Evolutionary conservation across 1,140 invertebrate species (phyloP), one percentile per base, ranked within the genome.

Genomic region (Lasioglossum albipes): DNA sequence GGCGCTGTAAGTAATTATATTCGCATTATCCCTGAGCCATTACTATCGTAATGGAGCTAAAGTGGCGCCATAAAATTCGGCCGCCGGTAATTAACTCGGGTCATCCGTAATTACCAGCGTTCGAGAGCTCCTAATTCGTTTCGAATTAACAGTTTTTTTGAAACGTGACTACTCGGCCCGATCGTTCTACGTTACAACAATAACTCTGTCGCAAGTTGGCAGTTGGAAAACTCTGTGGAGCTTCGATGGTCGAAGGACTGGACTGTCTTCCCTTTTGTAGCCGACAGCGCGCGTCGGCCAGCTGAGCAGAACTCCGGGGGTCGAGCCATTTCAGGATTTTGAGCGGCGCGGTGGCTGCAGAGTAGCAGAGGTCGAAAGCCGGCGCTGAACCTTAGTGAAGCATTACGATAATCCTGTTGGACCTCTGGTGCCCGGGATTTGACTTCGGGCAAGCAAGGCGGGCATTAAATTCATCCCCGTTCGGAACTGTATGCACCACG

Each of bases 341-440:
- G 79, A 84, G 81, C 79, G 75, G 36, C 36, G 36, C 3, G 3
- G 36, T 3, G 52, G 75, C 59, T 49, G 36, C 36, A 36, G 36
- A 36, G 36, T 36, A 75, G 65, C 68, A 57, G 76, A 86, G 86
- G 84, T 86, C 85, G 83, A 76, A 83, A 76, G 71, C 84, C 85
- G 65, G 4, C 68, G 12, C 31, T n/a, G 62, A 75, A 87, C 75
- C 89, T 87, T 89, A 73, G 86, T 62, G 75, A 82, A 87, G 86
- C 89, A 88, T 90, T 90, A 89, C 88, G 82, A 88, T 90, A 90
- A 90, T 90, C 86, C 88, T 87, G 88, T 86, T 88, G 88, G 87
- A 89, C 83, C 84, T 70, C 69, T 67, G 84, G 80, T 78, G 83
- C 75, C 36, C 54, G 70, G 81, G 68, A 85, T 87, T 87, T 86